These are phyloP conservation scores for Diadromus collaris DNA, from an alignment of 2,888 invertebrate species.

Conservation along the genomic window DNA sequence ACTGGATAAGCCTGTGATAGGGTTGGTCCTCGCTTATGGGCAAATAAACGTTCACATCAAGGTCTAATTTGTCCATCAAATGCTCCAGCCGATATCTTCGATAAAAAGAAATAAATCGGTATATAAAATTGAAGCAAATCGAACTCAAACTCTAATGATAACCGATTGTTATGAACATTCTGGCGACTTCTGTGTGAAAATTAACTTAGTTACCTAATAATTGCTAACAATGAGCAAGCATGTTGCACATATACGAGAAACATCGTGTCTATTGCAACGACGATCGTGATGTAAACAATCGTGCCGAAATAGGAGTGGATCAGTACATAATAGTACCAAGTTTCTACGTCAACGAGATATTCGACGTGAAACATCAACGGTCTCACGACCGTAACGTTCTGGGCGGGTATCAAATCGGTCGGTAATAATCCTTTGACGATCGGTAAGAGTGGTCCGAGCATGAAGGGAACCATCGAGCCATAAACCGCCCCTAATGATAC, in stretches of 20 bases:
- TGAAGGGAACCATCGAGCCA: constrained; percentile 61
- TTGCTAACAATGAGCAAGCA: constrained; percentile 62
- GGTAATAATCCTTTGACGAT: constrained; percentile 38
- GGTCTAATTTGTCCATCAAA: constrained; percentile 56
- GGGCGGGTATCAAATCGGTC: neutral
- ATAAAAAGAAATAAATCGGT: constrained; percentile 1
- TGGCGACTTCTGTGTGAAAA: neutral
- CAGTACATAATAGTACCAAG: constrained; percentile 62
- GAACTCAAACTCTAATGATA: neutral
- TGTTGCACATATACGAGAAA: constrained; percentile 62
- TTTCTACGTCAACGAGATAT: constrained; percentile 64
- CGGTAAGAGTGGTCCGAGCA: constrained; percentile 59
- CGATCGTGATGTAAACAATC: constrained; percentile 60
- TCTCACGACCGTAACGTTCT: constrained; percentile 32
- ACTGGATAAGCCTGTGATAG: constrained; percentile 61
- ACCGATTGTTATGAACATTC: neutral
- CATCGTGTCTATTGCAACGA: constrained; percentile 61
- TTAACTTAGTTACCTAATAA: constrained; percentile 60
- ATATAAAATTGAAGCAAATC: neutral
- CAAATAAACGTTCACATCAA: constrained; percentile 59
- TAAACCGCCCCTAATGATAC: constrained; percentile 55
- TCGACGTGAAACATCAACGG: constrained; percentile 65
- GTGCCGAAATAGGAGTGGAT: constrained; percentile 65
- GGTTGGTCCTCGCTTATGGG: constrained; percentile 54
- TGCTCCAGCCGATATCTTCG: constrained; percentile 65